A percentile compares a stretch with the other conserved stretches of the same genome.
These are phyloP conservation scores for Vanessa tameamea DNA, from an alignment of 1,140 invertebrate species.

Conservation along the genomic window DNA sequence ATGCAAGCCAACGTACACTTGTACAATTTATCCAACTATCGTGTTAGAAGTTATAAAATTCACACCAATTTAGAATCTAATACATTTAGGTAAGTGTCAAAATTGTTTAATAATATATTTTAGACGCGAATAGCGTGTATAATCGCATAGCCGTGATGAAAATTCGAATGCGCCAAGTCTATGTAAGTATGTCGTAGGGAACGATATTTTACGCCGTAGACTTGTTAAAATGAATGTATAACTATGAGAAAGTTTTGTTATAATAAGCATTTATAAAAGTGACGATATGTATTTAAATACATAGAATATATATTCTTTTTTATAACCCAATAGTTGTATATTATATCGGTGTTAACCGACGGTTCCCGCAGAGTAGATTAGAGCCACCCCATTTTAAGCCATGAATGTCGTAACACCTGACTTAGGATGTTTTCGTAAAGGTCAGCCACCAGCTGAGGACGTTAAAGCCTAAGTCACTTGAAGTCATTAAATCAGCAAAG, in stretches of 20 bases:
- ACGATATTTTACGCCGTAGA: conserved; percentile 23
- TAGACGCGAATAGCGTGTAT: conserved; percentile 1
- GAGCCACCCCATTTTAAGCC: no score
- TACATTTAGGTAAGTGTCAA: not conserved
- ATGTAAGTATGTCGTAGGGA: conserved; percentile 20
- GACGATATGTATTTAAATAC: no score
- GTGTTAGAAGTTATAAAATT: conserved; percentile 9
- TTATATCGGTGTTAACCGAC: no score
- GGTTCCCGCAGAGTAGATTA: no score
- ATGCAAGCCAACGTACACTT: conserved; percentile 54
- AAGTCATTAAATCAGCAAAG: no score
- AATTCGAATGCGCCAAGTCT: conserved; percentile 29
- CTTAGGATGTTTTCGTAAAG: no score
- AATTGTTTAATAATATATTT: conserved; percentile 5
- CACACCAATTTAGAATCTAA: conserved; percentile 13
- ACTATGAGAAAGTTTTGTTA: conserved; percentile 18
- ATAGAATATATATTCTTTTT: no score
- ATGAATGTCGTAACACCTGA: no score
- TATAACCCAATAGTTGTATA: no score
- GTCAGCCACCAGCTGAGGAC: no score
- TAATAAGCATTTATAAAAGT: not conserved
- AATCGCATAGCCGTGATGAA: conserved; percentile 33
- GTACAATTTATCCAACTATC: conserved; percentile 26
- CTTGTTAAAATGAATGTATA: not conserved
- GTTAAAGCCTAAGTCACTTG: no score